Evolutionary conservation across 2,888 invertebrate genomes (phyloP).

Genomic region (Caenorhabditis sp.): DNA sequence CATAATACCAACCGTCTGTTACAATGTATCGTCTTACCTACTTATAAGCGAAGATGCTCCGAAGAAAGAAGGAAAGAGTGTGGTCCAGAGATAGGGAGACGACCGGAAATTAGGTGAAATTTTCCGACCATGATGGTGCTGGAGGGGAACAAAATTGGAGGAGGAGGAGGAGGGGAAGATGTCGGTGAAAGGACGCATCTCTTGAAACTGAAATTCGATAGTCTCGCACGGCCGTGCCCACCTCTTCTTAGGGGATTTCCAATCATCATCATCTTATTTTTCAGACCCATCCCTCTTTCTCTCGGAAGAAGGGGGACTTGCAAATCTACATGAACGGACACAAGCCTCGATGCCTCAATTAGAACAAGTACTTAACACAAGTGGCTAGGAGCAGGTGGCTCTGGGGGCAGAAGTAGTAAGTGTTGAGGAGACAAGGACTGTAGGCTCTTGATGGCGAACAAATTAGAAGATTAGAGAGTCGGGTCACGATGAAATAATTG

Average conservation of each 20-base stretch:
- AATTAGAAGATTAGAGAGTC: constrained; percentile 24
- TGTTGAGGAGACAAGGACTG: constrained; percentile 17
- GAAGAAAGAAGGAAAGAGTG: constrained; percentile 13
- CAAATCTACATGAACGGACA: background rate
- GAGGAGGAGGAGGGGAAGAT: constrained; percentile 19
- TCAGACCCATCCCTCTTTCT: constrained; percentile 27
- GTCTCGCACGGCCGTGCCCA: constrained; percentile 27
- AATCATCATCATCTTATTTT: constrained; percentile 63
- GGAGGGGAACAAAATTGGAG: constrained; percentile 18
- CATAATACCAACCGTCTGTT: constrained; percentile 66
- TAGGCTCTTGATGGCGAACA: constrained; percentile 8
- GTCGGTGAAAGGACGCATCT: constrained; percentile 37
- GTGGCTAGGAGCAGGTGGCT: constrained; percentile 24
- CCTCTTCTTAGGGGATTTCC: constrained; percentile 62
- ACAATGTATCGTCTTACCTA: constrained; percentile 64
- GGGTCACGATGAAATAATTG: constrained; percentile 27
- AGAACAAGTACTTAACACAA: constrained; percentile 24
- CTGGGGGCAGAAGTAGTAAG: constrained; percentile 7
- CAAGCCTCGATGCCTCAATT: constrained; percentile 32
- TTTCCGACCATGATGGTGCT: constrained; percentile 25
- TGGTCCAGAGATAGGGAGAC: constrained; percentile 9
- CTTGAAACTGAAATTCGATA: constrained; percentile 63
- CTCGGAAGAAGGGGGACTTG: constrained; percentile 3
- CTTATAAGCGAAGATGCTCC: constrained; percentile 25
- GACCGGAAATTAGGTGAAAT: constrained; percentile 65